Base-by-base conservation (phyloP, 37 sponge, comb jelly and placozoan genomes). In the Theonella swinhoei region DNA sequence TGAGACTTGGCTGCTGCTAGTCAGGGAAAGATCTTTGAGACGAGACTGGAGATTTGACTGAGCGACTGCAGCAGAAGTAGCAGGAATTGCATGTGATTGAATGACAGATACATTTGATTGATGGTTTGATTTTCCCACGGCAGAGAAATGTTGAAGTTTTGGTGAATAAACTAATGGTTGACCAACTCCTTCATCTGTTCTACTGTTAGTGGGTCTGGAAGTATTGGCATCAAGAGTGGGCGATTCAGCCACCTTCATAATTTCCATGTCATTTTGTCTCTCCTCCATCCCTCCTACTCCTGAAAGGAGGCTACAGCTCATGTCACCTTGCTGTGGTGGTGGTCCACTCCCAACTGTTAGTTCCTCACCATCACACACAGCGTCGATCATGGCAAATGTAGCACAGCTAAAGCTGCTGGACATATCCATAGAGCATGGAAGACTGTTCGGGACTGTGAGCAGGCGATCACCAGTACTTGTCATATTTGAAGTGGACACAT, bases 321-420 rank as follows among this genome's bases (percentile, higher is more conserved):
- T 76, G 77, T 59, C 61, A 47, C 17, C 20, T 1, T 40, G 5
- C 19, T 33, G 23, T 17, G 77, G 32, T 1, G 62, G 61, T 7
- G 70, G 64, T 3, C 64, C 9, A 64, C 7, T 29, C 64, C 3
- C 64, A 64, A 25, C 64, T 64, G 64, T 3, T 64, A 4, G 28
- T 83, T 77, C 67, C 66, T 58, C 32, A 22, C 26, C 78, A 67
- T 32, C 19, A 39, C 83, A 86, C 14, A 42, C 87, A 41, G 82
- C 87, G 78, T 91, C 91, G 29, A 91, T 79, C 72, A 83, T 74
- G 2, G 80, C 85, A 32, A 85, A 72, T 0, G 81, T 74, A 24
- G 79, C 37, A 31, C 75, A 64, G 39, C 80, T 90, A 24, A 83
- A 75, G 37, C 69, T 83, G 39, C 78, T 67, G 31, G 85, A 85